Percentiles rank a stretch among this genome's conserved stretches.
Evolutionary conservation across 2,797 vertebrate genomes (phyloP).

Genomic region (Sylvilagus floridanus): DNA sequence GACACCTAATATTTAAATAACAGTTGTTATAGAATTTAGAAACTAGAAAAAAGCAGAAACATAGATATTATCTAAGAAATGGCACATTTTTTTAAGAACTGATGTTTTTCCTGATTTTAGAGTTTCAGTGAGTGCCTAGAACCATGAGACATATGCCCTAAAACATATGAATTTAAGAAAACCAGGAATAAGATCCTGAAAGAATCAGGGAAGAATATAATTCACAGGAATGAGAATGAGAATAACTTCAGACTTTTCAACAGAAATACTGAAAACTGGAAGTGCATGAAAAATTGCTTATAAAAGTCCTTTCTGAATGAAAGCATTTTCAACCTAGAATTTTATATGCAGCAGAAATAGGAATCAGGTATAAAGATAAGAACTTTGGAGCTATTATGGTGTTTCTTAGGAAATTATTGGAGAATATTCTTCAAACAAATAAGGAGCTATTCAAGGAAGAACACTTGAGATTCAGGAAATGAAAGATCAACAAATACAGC

Average conservation of each 20-base stretch:
- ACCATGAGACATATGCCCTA: neutral
- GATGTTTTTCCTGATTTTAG: neutral
- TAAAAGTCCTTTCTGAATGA: neutral
- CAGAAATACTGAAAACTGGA: neutral
- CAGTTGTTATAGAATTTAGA: neutral
- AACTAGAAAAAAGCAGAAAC: neutral
- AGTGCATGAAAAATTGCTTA: neutral
- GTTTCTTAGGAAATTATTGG: neutral
- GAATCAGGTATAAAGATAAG: neutral
- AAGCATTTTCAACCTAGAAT: conserved; percentile 9
- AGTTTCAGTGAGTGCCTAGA: neutral
- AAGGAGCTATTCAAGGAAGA: neutral
- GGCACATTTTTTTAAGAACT: neutral
- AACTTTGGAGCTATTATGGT: neutral
- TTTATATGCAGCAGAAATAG: neutral
- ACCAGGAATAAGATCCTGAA: neutral
- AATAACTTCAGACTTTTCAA: neutral
- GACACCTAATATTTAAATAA: neutral
- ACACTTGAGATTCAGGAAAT: neutral
- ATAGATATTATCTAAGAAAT: neutral
- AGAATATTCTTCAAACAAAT: neutral
- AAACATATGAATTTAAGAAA: neutral
- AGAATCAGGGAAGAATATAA: neutral
- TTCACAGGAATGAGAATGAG: neutral
- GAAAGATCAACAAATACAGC: neutral